A percentile compares a stretch with the other conserved stretches of the same genome.
Conservation (phyloP, 1,140 invertebrate genomes). For the Gonatopus flavifemur region DNA sequence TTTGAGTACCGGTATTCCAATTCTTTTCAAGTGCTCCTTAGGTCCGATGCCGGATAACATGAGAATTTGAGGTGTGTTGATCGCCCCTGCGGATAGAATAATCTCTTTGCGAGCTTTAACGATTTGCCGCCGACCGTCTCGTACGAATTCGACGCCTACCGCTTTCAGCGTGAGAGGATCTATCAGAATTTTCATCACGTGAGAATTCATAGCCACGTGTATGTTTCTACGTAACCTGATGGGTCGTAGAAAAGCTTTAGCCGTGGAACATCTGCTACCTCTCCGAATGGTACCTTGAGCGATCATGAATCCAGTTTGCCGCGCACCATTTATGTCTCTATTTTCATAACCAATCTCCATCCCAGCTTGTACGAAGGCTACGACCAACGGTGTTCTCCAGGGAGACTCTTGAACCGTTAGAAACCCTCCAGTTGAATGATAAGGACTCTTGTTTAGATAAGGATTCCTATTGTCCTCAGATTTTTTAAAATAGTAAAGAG, state of each 20-base stretch:
- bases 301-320: slow-evolving; percentile 84
- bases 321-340: slow-evolving; percentile 82
- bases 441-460: slow-evolving; percentile 69
- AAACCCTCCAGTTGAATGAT: slow-evolving; percentile 75
- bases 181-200: slow-evolving; percentile 72
- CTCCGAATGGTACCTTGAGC: slow-evolving; percentile 86
- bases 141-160: slow-evolving; percentile 73
- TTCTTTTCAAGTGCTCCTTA: slow-evolving; percentile 67
- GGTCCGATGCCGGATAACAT: slow-evolving; percentile 90
- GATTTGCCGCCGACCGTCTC: slow-evolving; percentile 66
- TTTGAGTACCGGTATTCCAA: slow-evolving; percentile 72
- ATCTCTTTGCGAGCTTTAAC: slow-evolving; percentile 75
- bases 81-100: slow-evolving; percentile 76
- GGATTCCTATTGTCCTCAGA: slow-evolving; percentile 87
- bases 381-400: slow-evolving; percentile 77
- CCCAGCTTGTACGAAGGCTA: slow-evolving; percentile 84
- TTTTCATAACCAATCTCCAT: slow-evolving; percentile 84
- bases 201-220: slow-evolving; percentile 75
- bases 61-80: slow-evolving; percentile 79
- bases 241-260: slow-evolving; percentile 85
- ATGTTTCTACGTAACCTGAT: slow-evolving; percentile 76
- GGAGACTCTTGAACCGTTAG: slow-evolving; percentile 83
- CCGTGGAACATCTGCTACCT: slow-evolving; percentile 85
- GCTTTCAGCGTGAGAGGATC: slow-evolving; percentile 72
- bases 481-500: slow-evolving; percentile 87